Evolutionary conservation across 2,888 invertebrate genomes (phyloP), one percentile per base, ranked within the genome.

Genomic region (Chalcosyrphus nemorum): DNA sequence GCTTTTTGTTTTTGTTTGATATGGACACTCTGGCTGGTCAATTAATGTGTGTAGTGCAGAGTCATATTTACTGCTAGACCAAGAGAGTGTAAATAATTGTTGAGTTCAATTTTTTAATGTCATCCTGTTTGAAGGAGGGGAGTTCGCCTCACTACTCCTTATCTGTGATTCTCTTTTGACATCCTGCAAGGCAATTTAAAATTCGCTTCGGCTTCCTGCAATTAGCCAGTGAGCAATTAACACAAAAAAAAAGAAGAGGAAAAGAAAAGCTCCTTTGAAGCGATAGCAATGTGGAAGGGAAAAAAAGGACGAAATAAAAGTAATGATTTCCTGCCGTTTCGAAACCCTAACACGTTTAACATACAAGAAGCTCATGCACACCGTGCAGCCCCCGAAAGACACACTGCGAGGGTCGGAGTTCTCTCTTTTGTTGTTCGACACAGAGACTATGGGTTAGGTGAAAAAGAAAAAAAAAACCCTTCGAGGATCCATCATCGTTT

Each of bases 221-320:
- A 84, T 84, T 84, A 84, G 80, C 84, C 80, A 84, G 70, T 75
- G 84, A 74, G 70, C 84, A 84, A 84, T 84, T 84, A 84, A 80
- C 68, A 80, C 74, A 80, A 19, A 70, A 80, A 19, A 70, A 72
- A 72, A 35, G 61, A 47, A 74, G 32, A 66, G 38, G 15, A 43
- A 57, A 68, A 74, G 61, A 84, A 61, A 80, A 63, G 54, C 68
- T 72, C 59, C 80, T 80, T 80, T 78, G 74, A 78, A 72, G 54
- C 50, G 59, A 43, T 21, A 17, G 27, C 56, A 43, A 15, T 50
- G 54, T 50, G 21, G 35, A 54, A 47, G 32, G 32, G n/a, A n/a
- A 35, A 57, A 71, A 68, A 68, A 75, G 80, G 63, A 70, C 80
- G 80, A 80, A 82, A 80, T 84, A 70, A 84, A 84, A 84, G 74